Base-by-base conservation (phyloP, 2,113 vertebrate genomes). In the Chlorodrepanis virens region DNA sequence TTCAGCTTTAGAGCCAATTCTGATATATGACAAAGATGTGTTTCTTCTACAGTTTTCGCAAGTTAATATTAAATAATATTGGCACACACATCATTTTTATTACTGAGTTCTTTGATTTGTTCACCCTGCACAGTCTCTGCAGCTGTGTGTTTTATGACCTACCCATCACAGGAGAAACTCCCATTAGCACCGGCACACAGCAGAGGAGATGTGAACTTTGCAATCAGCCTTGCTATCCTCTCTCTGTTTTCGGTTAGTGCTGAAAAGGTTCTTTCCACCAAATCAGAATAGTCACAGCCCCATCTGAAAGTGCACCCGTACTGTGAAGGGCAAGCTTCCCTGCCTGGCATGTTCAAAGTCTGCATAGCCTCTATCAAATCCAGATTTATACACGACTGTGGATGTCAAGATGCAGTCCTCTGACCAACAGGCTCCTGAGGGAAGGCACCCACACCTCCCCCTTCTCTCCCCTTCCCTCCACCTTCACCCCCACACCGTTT, bases 11-110 rank as follows among this genome's bases (percentile, higher is more conserved):
- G 21, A 92, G 37, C 19, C 47, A 33, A 24, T 88, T 74, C 90
- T 94, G 78, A 87, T 89, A 78, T 45, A 78, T 28, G 63, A 77
- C 37, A 83, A 97, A 96, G 87, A 83, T 54, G 37, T 92, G 65
- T 63, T 96, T 94, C 89, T 95, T 80, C 47, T 79, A 93, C 92
- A 90, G 56, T 90, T 96, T 95, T 67, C 60, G 50, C 31, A 87
- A 95, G 63, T 59, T 89, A 86, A 70, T 97, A 96, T 96, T 95
- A 95, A 97, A 95, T 94, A 93, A 89, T 97, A 96, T 84, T 65
- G 93, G 87, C 75, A 91, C 79, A 80, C 83, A 74, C 60, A 94
- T 96, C 24, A 89, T 93, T 96, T 97, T 97, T 96, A 96, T 90
- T 70, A 82, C 42, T 23, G 52, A 70, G 57, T 92, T 95, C 90